Evolutionary conservation across 2,113 vertebrate genomes (phyloP), one percentile per base, ranked within the genome.

Genomic region (Callipepla squamata): DNA sequence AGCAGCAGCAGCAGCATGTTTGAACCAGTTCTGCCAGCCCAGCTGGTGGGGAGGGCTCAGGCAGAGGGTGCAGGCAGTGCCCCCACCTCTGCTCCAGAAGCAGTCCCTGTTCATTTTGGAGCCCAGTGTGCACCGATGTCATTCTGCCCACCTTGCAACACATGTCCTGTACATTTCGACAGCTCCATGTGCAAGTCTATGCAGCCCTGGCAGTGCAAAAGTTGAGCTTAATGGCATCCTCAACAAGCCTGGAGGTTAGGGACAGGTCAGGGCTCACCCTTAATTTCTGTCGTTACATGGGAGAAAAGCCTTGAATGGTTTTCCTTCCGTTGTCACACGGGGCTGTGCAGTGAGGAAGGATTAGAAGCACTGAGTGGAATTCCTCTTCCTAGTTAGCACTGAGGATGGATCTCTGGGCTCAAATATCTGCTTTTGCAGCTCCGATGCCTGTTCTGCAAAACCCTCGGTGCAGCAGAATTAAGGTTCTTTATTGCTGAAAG

Each of bases 1-100:
- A 93, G 91, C 90, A 90, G 67, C 74, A 90, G 67, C 74, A 83
- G 75, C 86, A 85, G 87, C 93, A 47, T 94, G 93, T 63, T 89
- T 45, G 80, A 96, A 92, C 91, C 68, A 17, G 66, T 93, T 96
- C 59, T 85, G 74, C 80, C 18, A 7, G 72, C 75, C 63, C 26
- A 75, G 80, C 76, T 89, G 78, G 0, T 1, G 32, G 59, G 44
- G 25, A 87, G 63, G 70, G 63, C 81, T 80, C 76, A 53, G 73
- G 51, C 51, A 11, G 7, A 3, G 2, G 75, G 79, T 15, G 4
- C 30, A 20, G 15, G n/a, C 13, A 28, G 38, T 23, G 22, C 50
- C 42, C 42, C 63, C 38, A 40, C 61, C 36, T 40, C 61, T 28
- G 61, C 15, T 22, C 10, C 36, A 26, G 61, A 36, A 79, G 67